Evolutionary conservation across 2,797 vertebrate genomes (phyloP), one percentile per base, ranked within the genome.

Genomic region (Tenualosa thibaudeaui): DNA sequence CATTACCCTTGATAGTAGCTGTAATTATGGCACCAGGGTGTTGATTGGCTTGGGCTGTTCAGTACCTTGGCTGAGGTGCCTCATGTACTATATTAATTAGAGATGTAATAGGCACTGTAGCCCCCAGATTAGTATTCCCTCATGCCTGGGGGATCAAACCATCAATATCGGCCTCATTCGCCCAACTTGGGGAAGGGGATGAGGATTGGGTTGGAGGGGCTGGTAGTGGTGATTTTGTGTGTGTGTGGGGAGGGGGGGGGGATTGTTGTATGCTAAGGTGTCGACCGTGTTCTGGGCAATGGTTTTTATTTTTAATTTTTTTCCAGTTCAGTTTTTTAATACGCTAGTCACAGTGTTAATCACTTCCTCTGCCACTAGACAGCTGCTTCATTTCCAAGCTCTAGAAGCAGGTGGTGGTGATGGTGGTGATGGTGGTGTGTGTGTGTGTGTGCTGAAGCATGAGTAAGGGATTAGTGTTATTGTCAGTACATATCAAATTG

Each of bases 1-100:
- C 94, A 95, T 95, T 96, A 95, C 94, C 94, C 94, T 94, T 95
- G 95, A 95, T 94, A 94, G 96, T 95, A 94, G 95, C 94, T 91
- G 93, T 94, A 95, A 96, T 95, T 96, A 96, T 89, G 91, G 93
- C 93, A 94, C 91, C 91, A 92, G 93, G 93, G 91, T 89, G 81
- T 93, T 93, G 93, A 95, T 96, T 96, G 88, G 84, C 88, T 87
- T 86, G 86, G 88, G 86, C 83, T 86, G 87, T 88, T 89, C 90
- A 94, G 96, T 96, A 96, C 95, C 96, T 89, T 84, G 86, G 81
- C 71, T 19, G 84, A 89, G 86, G 87, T 88, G 68, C 86, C 85
- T 86, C 83, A 58, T 87, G 83, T 84, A 51, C 87, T 85, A 84
- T 87, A 88, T 89, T 89, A 91, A 92, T 91, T 90, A 90, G 86